These are phyloP conservation scores for Nixonia krombeini DNA, from an alignment of 1,140 invertebrate genomes.

Conservation along the genomic window DNA sequence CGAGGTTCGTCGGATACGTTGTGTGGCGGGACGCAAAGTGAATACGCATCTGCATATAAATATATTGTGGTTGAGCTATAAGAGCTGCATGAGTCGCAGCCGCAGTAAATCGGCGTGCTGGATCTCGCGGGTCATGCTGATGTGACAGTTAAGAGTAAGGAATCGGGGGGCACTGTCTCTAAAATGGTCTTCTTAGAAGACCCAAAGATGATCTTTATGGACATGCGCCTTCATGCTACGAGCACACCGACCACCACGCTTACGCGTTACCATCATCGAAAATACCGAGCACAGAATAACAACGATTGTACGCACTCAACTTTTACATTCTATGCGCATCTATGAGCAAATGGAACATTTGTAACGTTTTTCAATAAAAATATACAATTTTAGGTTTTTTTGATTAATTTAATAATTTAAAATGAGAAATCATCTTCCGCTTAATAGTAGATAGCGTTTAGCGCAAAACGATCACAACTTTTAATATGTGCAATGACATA, in stretches of 20 bases:
- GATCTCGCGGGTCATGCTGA: slow-evolving; percentile 40
- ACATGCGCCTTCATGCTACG: slow-evolving; percentile 68
- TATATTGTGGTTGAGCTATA: background rate
- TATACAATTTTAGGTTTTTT: background rate
- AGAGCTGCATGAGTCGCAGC: background rate
- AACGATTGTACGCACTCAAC: slow-evolving; percentile 64
- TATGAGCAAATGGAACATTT: background rate
- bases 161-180: slow-evolving; percentile 32
- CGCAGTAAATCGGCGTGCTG: slow-evolving; percentile 32
- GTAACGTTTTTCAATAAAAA: background rate
- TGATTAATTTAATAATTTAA: background rate
- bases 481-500: no score
- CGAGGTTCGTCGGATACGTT: background rate
- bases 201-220: slow-evolving; percentile 69
- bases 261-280: slow-evolving; percentile 56
- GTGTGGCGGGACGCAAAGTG: no score
- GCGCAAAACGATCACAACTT: no score
- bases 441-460: no score
- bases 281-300: slow-evolving; percentile 67
- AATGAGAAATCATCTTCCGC: no score
- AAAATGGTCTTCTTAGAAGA: slow-evolving; percentile 71
- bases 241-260: slow-evolving; percentile 67
- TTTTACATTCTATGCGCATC: background rate
- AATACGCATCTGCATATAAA: no score
- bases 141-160: slow-evolving; percentile 52